Base-by-base conservation (phyloP, 2,888 invertebrate genomes). In the Allygus modestus region DNA sequence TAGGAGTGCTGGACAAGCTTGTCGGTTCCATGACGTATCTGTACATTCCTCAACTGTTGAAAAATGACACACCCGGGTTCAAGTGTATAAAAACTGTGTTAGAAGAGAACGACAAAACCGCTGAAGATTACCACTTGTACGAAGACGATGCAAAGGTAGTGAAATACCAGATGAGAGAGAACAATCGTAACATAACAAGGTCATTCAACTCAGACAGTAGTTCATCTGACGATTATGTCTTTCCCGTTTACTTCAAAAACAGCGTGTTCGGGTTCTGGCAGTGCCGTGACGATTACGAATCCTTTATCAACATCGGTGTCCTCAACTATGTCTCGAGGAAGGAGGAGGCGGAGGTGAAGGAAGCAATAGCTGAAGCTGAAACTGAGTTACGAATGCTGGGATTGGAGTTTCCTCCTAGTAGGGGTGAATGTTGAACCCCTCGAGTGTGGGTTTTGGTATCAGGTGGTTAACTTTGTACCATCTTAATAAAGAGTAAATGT, bases 181-280 rank as follows among this genome's bases (percentile, higher is more conserved):
- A 15, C 65, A 1, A 26, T 7, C 31, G 2, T 2, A 65, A 65
- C 31, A 65, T 65, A 28, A 65, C 65, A 12, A 5, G 65, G 31
- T 65, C 65, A 4, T 65, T 28, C 28, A 4, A 28, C 9, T 2
- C 2, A 4, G 26, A 31, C 31, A 11, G 15, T 28, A 17, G 5
- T 12, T 65, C 65, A 2, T 5, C 65, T 65, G 65, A 28, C 17
- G 65, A 65, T 65, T 65, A 31, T 12, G 65, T 65, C 5, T 31
- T 65, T 65, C 65, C 65, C 0, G 65, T 65, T 31, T 65, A 65
- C 17, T 17, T 65, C 17, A 65, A 65, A 9, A 65, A 65, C 28
- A 28, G 65, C 9, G 65, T 65, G 12, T 65, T 65, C n/a, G 65
- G 65, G 5, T 65, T 65, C 65, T 65, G 65, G 65, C 65, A 65